A percentile compares a stretch with the other conserved stretches of the same genome.
phyloP scores from a whole-genome alignment of 1,140 invertebrate species.

The Drosophila pallidifrons region DNA sequence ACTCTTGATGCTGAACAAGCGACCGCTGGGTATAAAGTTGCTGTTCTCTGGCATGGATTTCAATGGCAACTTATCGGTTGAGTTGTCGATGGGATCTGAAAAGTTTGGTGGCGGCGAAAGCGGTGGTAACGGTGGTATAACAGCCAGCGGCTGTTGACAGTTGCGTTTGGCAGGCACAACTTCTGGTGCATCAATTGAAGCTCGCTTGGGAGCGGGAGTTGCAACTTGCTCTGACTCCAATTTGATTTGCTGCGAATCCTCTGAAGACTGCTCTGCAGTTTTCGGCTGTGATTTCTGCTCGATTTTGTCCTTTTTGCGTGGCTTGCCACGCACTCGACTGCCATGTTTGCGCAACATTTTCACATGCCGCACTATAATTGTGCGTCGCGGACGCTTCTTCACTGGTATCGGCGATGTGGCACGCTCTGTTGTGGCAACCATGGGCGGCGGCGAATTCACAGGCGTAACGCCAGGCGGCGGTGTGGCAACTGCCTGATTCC shows the following conservation, averaged over 20 bases:
- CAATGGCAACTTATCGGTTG: constrained; percentile 44
- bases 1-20: constrained; percentile 50
- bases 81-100: constrained; percentile 29
- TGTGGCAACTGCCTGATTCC: constrained; percentile 10
- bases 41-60: constrained; percentile 14
- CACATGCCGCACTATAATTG: not conserved
- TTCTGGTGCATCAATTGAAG: not conserved
- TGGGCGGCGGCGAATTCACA: constrained; percentile 17
- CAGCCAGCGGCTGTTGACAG: constrained; percentile 44
- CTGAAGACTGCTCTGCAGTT: not conserved
- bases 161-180: constrained; percentile 6
- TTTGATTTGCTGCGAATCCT: not conserved
- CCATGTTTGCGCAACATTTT: not conserved
- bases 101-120: constrained; percentile 56
- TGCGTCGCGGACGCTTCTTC: not conserved
- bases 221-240: too few relatives aligned
- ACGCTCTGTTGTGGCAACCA: not conserved
- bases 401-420: not conserved
- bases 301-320: not conserved
- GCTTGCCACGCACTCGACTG: not conserved
- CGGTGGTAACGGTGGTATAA: constrained; percentile 64
- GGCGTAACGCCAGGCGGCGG: constrained; percentile 21
- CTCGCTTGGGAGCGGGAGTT: too few relatives aligned
- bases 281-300: not conserved
- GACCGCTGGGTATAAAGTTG: constrained; percentile 50